A percentile compares a stretch with the other conserved stretches of the same genome.
Evolutionary conservation across 1,140 invertebrate genomes (phyloP).

Genomic region (Drosophila melanogaster): DNA sequence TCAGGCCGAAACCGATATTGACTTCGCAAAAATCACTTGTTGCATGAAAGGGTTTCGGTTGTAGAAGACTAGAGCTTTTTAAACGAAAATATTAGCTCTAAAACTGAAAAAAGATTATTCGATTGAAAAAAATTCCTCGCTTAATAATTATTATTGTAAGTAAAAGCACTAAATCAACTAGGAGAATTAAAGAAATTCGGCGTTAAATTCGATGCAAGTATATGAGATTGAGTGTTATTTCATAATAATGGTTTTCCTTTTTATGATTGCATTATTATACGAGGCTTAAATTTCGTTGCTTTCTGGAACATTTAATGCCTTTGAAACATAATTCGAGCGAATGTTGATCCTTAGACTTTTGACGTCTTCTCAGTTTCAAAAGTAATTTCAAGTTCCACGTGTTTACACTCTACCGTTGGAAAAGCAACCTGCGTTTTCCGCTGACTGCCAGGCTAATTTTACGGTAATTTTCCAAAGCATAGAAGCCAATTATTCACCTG

Average conservation of each 20-base stretch:
- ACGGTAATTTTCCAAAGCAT: constrained; percentile 79
- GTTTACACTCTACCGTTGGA: neutral
- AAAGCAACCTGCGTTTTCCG: constrained; percentile 19
- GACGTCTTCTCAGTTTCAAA: neutral
- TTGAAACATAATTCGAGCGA: constrained; percentile 20
- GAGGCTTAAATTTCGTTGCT: neutral
- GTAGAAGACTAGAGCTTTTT: neutral
- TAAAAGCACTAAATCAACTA: too few species aligned
- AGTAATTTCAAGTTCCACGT: constrained; percentile 7
- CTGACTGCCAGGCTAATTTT: constrained; percentile 70
- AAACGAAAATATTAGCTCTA: neutral
- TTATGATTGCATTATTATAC: neutral
- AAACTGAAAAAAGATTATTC: neutral
- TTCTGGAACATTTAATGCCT: neutral
- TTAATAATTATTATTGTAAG: too few species aligned
- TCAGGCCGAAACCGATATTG: constrained; percentile 52
- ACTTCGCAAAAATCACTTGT: constrained; percentile 14
- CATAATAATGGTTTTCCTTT: neutral
- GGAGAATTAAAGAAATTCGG: too few species aligned
- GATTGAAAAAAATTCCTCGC: too few species aligned
- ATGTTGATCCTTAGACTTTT: neutral
- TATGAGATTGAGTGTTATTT: too few species aligned
- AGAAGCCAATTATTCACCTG: constrained; percentile 79
- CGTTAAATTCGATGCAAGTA: too few species aligned
- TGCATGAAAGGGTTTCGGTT: constrained; percentile 1